Evolutionary conservation across 2,113 vertebrate species (phyloP).

Genomic region (Phalacrocorax brasilianus): DNA sequence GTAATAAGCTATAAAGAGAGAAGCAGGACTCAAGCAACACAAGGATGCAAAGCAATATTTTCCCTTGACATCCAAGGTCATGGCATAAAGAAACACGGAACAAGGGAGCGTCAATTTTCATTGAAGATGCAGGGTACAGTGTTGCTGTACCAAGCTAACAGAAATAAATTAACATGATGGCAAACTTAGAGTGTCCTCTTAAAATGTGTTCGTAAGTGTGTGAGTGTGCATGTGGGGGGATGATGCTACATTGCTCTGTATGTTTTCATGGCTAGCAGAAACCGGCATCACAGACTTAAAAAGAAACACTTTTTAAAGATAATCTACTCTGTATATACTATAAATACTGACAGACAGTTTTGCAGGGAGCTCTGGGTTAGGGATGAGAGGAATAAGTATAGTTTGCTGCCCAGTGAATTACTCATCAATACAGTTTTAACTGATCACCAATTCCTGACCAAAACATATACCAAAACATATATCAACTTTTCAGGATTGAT

Average conservation of each 20-base stretch:
- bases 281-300: constrained; percentile 15
- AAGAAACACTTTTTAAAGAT: constrained; percentile 8
- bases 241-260: background rate
- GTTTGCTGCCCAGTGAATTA: constrained; percentile 30
- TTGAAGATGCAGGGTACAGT: constrained; percentile 41
- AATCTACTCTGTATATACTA: background rate
- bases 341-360: constrained; percentile 25
- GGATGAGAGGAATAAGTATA: background rate
- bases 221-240: background rate
- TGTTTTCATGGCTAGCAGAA: background rate
- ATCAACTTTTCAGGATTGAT: background rate
- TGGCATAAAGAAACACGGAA: constrained; percentile 41
- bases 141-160: constrained; percentile 42
- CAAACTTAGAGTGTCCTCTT: constrained; percentile 52
- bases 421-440: background rate
- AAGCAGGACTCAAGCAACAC: constrained; percentile 63
- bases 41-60: constrained; percentile 72
- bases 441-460: background rate
- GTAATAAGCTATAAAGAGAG: constrained; percentile 65
- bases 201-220: constrained; percentile 20
- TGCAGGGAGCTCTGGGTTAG: background rate
- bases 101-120: constrained; percentile 65
- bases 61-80: constrained; percentile 75
- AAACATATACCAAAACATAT: background rate
- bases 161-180: constrained; percentile 66